Evolutionary conservation across 2,113 vertebrate genomes (phyloP).

Genomic region (Hippocampus mohnikei): DNA sequence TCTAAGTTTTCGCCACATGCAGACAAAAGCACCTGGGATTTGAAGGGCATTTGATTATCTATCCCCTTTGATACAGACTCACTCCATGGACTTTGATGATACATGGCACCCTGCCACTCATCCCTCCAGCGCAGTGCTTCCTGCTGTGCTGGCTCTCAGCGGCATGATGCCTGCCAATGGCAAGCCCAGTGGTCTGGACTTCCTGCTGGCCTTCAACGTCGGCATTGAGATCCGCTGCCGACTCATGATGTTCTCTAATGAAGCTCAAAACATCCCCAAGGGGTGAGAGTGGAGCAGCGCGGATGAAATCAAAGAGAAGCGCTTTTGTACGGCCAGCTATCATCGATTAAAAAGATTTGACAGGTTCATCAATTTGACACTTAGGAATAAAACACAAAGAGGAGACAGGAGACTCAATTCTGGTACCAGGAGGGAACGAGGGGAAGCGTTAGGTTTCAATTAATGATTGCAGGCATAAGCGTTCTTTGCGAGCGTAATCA

Average conservation of each 20-base stretch:
- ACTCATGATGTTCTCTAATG: slow-evolving; percentile 83
- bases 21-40: neutral
- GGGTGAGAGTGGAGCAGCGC: slow-evolving; percentile 63
- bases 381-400: too few species aligned
- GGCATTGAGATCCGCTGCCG: slow-evolving; percentile 85
- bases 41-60: neutral
- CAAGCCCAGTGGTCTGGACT: slow-evolving; percentile 79
- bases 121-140: slow-evolving; percentile 82
- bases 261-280: slow-evolving; percentile 83
- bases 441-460: too few species aligned
- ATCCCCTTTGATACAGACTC: slow-evolving; percentile 67
- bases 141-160: slow-evolving; percentile 80
- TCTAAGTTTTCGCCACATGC: neutral
- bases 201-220: slow-evolving; percentile 82
- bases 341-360: neutral
- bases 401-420: too few species aligned
- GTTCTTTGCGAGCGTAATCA: too few species aligned
- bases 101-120: slow-evolving; percentile 89
- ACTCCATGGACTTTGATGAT: slow-evolving; percentile 90
- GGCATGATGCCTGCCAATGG: slow-evolving; percentile 75
- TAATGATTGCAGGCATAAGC: too few species aligned
- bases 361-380: too few species aligned
- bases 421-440: too few species aligned
- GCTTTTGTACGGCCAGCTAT: neutral
- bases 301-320: neutral